phyloP scores from a whole-genome alignment of 2,797 vertebrate genomes.

The Arctocebus calabarensis region DNA sequence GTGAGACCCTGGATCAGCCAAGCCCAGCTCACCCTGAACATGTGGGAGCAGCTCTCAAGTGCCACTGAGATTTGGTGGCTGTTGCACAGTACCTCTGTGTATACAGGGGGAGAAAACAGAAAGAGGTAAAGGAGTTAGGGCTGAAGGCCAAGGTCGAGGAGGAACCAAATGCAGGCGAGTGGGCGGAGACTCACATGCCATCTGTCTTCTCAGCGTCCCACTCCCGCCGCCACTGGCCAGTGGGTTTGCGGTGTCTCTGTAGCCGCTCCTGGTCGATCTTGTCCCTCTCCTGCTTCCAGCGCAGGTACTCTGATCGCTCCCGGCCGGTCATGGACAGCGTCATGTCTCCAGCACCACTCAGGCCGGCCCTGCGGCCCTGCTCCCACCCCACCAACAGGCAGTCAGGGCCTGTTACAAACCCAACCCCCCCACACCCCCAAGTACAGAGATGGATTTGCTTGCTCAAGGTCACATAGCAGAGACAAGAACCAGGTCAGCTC shows the following conservation, averaged over 20 bases:
- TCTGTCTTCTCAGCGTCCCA: constrained; percentile 96
- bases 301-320: constrained; percentile 94
- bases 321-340: constrained; percentile 96
- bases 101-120: neutral
- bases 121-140: neutral
- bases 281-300: constrained; percentile 96
- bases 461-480: neutral
- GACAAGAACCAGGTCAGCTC: no score
- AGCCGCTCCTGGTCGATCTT: constrained; percentile 95
- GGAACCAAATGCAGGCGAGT: rapidly evolving
- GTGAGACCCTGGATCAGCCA: neutral
- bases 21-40: neutral
- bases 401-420: neutral
- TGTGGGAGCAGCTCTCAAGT: rapidly evolving
- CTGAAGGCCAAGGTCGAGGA: neutral
- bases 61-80: rapidly evolving
- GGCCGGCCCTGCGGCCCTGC: constrained; percentile 85
- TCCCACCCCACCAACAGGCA: constrained; percentile 68
- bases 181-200: constrained; percentile 88
- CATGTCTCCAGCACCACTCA: constrained; percentile 89
- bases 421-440: neutral
- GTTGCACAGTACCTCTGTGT: neutral
- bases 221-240: constrained; percentile 95
- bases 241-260: constrained; percentile 94
- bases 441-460: neutral